Evolutionary conservation across 2,797 vertebrate species (phyloP).

Genomic region (Tapera naevia): DNA sequence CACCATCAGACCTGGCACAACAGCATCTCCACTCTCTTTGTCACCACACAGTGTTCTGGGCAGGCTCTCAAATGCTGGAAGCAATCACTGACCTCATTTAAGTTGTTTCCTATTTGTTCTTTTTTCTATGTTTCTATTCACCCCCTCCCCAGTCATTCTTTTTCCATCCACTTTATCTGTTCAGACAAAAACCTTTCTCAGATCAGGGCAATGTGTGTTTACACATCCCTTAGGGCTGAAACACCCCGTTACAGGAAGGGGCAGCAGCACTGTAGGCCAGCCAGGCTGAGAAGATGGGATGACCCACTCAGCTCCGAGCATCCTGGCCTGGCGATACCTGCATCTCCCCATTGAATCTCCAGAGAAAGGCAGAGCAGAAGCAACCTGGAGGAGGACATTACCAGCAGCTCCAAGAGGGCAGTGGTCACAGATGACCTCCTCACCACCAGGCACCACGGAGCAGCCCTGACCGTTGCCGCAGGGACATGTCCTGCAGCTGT

Average conservation of each 20-base stretch:
- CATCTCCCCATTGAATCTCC: neutral
- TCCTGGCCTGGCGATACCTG: rapidly evolving
- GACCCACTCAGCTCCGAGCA: neutral
- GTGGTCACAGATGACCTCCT: constrained; percentile 78
- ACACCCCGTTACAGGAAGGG: neutral
- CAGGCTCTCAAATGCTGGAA: rapidly evolving
- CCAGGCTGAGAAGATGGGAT: neutral
- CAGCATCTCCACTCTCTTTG: neutral
- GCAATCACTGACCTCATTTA: neutral
- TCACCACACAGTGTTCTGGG: rapidly evolving
- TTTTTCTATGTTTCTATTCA: rapidly evolving
- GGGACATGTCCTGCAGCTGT: constrained; percentile 81
- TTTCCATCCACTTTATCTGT: neutral
- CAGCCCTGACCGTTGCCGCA: constrained; percentile 82
- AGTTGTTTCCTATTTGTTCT: rapidly evolving
- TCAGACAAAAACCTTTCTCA: neutral
- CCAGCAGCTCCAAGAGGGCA: constrained; percentile 86
- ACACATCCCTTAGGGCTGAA: neutral
- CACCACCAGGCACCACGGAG: constrained; percentile 58
- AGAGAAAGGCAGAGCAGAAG: neutral
- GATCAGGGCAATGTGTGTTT: neutral
- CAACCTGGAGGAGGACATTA: constrained; percentile 42
- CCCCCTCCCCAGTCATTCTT: neutral
- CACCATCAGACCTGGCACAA: neutral
- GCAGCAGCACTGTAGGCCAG: rapidly evolving